Percentiles rank a stretch among this genome's conserved stretches.
These are phyloP conservation scores for Phylloscopus whistleri DNA, from an alignment of 2,113 vertebrate species.

Conservation along the genomic window DNA sequence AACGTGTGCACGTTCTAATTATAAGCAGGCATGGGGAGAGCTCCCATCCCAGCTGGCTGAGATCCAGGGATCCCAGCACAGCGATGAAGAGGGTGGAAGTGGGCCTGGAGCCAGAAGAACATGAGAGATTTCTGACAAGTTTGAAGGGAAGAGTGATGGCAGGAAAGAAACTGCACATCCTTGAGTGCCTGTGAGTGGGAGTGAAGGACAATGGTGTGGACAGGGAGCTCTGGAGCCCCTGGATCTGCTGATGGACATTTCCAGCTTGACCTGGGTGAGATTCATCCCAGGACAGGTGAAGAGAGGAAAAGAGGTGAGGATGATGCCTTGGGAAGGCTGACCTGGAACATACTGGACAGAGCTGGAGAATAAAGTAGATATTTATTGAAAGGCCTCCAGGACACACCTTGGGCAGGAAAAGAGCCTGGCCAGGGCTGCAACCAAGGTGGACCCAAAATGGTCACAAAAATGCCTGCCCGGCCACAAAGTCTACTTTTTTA, in stretches of 20 bases:
- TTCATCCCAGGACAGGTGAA: neutral
- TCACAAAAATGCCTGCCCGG: neutral
- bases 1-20: neutral
- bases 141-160: conserved; percentile 25
- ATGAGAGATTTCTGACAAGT: conserved; percentile 13
- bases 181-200: neutral
- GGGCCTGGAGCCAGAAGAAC: conserved; percentile 7
- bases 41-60: conserved; percentile 34
- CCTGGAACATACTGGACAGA: neutral
- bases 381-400: neutral
- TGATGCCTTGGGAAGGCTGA: neutral
- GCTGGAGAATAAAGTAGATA: neutral
- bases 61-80: conserved; percentile 19
- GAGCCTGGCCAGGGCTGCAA: neutral
- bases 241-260: neutral
- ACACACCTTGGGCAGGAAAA: neutral
- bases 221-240: neutral
- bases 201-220: neutral
- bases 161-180: neutral
- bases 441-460: neutral
- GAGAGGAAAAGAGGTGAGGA: neutral
- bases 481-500: too few relatives aligned
- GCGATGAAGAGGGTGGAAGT: conserved; percentile 14
- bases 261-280: neutral
- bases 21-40: conserved; percentile 14